These are phyloP conservation scores for Napeogenes sylphis DNA, from an alignment of 2,888 invertebrate species.

Conservation along the genomic window DNA sequence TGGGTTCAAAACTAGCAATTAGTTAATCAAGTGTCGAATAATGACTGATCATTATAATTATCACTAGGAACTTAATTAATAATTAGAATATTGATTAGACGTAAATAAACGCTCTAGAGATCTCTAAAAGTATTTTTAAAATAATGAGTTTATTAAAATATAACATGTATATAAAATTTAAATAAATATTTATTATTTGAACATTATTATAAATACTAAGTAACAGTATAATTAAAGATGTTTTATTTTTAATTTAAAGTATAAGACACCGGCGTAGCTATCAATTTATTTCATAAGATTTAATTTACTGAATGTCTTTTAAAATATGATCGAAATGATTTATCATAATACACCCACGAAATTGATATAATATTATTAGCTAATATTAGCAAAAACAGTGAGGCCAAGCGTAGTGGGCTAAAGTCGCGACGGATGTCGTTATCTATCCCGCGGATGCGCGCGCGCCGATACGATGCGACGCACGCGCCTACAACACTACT, in stretches of 20 bases:
- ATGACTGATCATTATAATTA: constrained; percentile 14
- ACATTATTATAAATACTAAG: no score
- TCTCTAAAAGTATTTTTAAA: no score
- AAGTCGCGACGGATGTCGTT: constrained; percentile 25
- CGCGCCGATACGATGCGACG: constrained; percentile 23
- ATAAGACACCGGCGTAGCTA: no score
- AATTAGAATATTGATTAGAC: neutral
- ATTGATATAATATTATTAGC: neutral
- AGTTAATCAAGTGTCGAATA: constrained; percentile 22
- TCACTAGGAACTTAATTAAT: neutral
- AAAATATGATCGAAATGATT: no score
- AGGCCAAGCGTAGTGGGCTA: constrained; percentile 11
- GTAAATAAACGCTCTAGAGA: no score
- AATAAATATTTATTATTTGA: no score
- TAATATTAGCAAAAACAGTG: neutral
- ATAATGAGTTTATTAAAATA: no score
- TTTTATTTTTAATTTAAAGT: no score
- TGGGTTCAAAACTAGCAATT: constrained; percentile 12
- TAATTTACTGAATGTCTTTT: no score
- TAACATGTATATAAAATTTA: no score
- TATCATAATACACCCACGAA: neutral
- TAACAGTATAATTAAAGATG: no score
- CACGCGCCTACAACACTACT: constrained; percentile 23
- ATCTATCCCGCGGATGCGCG: constrained; percentile 32
- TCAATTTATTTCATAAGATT: no score